Conservation (phyloP, 2,113 vertebrate genomes). For the Tyrannus savana region DNA sequence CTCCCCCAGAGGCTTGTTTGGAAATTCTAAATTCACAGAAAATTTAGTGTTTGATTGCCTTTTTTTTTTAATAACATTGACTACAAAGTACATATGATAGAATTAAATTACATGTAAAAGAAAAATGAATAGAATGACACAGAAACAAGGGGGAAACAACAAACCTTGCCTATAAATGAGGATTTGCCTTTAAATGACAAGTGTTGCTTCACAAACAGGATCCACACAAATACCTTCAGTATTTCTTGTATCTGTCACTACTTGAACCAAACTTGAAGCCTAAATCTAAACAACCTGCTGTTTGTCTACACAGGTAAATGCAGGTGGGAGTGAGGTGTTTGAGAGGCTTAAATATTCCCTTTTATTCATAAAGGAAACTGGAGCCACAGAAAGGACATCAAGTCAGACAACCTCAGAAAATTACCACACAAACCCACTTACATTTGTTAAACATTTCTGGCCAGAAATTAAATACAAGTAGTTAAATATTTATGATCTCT, state of each 20-base stretch:
- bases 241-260: neutral
- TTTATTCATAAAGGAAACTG: neutral
- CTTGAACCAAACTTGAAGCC: neutral
- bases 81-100: neutral
- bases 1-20: neutral
- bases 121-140: neutral
- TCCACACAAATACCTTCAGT: neutral
- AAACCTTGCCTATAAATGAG: neutral
- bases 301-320: neutral
- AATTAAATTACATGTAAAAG: neutral
- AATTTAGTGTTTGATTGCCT: neutral
- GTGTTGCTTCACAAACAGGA: neutral
- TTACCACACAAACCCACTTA: neutral
- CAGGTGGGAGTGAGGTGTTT: neutral
- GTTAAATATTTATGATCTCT: neutral
- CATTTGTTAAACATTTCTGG: neutral
- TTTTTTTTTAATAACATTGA: neutral
- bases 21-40: neutral
- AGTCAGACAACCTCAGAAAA: neutral
- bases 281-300: neutral
- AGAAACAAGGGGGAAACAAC: neutral
- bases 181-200: neutral
- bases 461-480: neutral
- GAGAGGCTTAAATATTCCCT: neutral
- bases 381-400: neutral